Conservation (phyloP, 2,888 invertebrate genomes). For the Stenotaenia linearis region DNA sequence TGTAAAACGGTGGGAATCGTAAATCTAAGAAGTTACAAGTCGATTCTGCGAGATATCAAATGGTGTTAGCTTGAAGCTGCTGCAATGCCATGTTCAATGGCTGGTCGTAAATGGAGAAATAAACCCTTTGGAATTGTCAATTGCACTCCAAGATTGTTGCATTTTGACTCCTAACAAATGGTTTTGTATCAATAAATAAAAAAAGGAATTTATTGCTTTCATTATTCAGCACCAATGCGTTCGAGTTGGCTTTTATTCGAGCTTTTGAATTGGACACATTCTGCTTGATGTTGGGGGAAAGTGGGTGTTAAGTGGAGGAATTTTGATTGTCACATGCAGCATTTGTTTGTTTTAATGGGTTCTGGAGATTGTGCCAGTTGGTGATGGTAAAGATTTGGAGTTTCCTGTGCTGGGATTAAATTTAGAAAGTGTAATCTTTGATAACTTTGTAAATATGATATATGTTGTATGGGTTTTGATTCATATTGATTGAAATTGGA, state of each 20-base stretch:
- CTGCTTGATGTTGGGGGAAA: not conserved
- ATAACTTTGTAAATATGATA: too few relatives aligned
- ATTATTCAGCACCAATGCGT: not conserved
- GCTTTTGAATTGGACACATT: not conserved
- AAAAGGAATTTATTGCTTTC: not conserved
- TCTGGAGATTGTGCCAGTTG: too few relatives aligned
- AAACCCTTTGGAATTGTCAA: conserved; percentile 24
- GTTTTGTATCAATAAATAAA: conserved; percentile 4
- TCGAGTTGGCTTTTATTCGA: not conserved
- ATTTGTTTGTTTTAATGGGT: too few relatives aligned
- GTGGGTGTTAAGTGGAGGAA: too few relatives aligned
- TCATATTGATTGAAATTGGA: too few relatives aligned
- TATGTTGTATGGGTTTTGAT: too few relatives aligned
- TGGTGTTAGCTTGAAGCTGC: conserved; percentile 2
- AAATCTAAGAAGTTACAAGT: conserved; percentile 24
- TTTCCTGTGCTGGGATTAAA: too few relatives aligned
- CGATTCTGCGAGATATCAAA: conserved; percentile 7
- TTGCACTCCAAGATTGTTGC: conserved; percentile 17
- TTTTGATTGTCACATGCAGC: too few relatives aligned
- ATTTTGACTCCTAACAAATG: not conserved
- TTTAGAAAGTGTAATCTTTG: too few relatives aligned
- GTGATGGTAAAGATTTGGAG: too few relatives aligned
- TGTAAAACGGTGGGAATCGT: not conserved
- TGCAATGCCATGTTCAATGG: not conserved
- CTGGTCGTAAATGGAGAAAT: conserved; percentile 14